A percentile compares a stretch with the other conserved stretches of the same genome.
These are phyloP conservation scores for Lepidurus apus DNA, from an alignment of 1,140 invertebrate genomes.

Conservation along the genomic window DNA sequence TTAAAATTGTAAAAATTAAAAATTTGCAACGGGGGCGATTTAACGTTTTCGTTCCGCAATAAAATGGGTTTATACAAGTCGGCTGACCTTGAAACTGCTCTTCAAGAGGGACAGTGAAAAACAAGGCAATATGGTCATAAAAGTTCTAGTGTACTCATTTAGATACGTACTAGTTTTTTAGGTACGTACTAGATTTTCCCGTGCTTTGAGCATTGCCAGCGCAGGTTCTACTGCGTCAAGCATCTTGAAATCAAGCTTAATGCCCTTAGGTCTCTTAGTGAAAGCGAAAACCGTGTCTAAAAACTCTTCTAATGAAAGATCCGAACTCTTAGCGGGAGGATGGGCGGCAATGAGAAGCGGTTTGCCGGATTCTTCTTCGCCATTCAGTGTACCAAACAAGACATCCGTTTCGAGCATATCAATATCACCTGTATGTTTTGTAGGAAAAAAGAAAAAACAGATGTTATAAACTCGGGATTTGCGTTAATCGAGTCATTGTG, in stretches of 20 bases:
- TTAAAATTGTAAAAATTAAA: no score
- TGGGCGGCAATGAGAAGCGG: constrained; percentile 77
- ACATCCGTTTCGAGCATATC: constrained; percentile 87
- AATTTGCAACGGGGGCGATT: no score
- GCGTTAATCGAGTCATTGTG: background rate
- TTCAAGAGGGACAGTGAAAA: no score
- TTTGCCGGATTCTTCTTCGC: constrained; percentile 41
- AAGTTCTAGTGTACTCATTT: no score
- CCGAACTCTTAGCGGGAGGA: constrained; percentile 64
- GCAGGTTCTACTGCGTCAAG: constrained; percentile 67
- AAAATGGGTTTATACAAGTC: no score
- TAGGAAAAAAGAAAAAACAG: constrained; percentile 21
- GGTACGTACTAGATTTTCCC: constrained; percentile 46
- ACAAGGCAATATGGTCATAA: no score
- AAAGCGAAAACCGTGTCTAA: constrained; percentile 53
- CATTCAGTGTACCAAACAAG: constrained; percentile 57
- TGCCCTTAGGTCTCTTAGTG: constrained; percentile 56
- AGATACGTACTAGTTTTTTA: no score
- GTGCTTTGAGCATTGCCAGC: constrained; percentile 51
- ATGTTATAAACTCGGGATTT: background rate
- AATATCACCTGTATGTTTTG: constrained; percentile 49
- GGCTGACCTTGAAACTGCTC: no score
- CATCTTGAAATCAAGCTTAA: constrained; percentile 84
- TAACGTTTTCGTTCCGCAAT: no score
- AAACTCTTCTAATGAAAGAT: constrained; percentile 70